phyloP scores from a whole-genome alignment of 2,888 invertebrate species.

The Drosophila ustulata region DNA sequence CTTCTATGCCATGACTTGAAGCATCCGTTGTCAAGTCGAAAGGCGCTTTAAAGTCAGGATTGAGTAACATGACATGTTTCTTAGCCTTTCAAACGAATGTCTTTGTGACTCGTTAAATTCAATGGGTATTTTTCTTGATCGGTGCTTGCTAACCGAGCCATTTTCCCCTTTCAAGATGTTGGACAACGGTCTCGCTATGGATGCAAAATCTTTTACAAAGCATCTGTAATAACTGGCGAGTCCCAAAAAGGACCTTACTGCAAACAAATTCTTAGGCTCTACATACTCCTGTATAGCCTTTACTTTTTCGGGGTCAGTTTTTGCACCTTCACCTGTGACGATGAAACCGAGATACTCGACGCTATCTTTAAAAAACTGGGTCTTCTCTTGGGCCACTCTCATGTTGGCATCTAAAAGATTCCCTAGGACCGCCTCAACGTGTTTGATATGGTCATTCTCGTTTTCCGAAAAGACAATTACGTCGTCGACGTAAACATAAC shows the following conservation, averaged over 20 bases:
- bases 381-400: neutral
- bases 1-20: neutral
- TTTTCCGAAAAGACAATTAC: neutral
- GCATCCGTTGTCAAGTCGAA: constrained; percentile 16
- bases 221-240: too few relatives aligned
- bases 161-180: neutral
- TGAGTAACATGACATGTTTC: neutral
- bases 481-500: too few relatives aligned
- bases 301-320: constrained; percentile 5
- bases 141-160: neutral
- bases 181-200: neutral
- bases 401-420: constrained; percentile 2
- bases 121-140: neutral
- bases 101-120: neutral
- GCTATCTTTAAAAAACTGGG: neutral
- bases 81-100: neutral
- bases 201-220: neutral
- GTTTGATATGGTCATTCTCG: neutral
- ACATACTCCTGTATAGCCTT: constrained; percentile 2
- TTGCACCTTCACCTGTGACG: neutral
- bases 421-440: neutral
- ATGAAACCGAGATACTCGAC: neutral
- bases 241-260: neutral
- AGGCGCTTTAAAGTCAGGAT: neutral
- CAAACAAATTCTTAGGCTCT: constrained; percentile 7